phyloP scores from a whole-genome alignment of 2,113 vertebrate genomes.

The Beaufortia kweichowensis region DNA sequence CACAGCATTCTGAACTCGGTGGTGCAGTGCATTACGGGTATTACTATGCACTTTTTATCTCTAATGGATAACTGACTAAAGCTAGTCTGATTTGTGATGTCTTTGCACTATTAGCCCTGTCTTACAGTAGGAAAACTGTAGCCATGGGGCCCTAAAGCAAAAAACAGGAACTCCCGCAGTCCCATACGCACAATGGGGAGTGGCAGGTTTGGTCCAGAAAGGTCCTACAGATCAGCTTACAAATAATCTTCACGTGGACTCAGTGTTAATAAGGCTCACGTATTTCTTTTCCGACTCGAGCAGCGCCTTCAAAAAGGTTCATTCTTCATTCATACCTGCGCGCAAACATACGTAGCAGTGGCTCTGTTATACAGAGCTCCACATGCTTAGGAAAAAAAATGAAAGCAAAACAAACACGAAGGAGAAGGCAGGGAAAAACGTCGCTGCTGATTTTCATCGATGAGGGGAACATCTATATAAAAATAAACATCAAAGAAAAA shows the following conservation, averaged over 20 bases:
- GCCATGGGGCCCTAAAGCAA: not conserved
- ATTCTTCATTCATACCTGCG: conserved; percentile 62
- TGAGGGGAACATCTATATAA: conserved; percentile 38
- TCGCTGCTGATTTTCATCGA: conserved; percentile 22
- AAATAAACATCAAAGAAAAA: conserved; percentile 40
- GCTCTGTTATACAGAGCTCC: conserved; percentile 25
- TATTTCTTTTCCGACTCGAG: conserved; percentile 60
- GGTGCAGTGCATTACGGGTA: not conserved
- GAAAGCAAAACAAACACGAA: conserved; percentile 43
- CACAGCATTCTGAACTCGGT: not conserved
- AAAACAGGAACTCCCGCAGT: not conserved
- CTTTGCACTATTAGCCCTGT: too few species aligned
- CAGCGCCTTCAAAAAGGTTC: conserved; percentile 50
- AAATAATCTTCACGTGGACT: conserved; percentile 44
- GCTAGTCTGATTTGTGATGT: not conserved
- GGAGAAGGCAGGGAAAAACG: conserved; percentile 12
- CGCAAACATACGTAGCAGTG: conserved; percentile 48
- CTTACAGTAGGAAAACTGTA: not conserved
- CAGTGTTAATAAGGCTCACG: conserved; percentile 47
- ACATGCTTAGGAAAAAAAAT: conserved; percentile 27
- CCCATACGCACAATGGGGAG: not conserved
- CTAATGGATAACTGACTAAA: not conserved
- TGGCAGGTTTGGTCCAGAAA: conserved; percentile 31
- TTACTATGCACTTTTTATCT: not conserved
- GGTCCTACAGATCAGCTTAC: conserved; percentile 47